Conservation (phyloP, 2,797 vertebrate genomes). For the Sarcoramphus papa region DNA sequence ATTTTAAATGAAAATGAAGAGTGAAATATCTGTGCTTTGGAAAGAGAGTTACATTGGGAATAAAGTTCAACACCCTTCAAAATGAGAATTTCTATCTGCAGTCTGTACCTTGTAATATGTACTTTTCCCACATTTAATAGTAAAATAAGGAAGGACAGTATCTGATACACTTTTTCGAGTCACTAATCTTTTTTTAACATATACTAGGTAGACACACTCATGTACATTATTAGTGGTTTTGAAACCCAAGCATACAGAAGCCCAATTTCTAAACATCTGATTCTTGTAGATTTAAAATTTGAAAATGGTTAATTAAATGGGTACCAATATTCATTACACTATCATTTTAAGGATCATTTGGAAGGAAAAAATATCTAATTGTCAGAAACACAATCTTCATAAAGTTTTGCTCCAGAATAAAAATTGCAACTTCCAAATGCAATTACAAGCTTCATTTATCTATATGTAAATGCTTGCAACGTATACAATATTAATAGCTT, state of each 20-base stretch:
- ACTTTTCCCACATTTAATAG: neutral
- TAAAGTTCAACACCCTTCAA: neutral
- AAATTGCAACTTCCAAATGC: neutral
- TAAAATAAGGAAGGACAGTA: neutral
- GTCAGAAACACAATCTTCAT: neutral
- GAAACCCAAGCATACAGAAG: neutral
- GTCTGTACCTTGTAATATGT: rapidly evolving
- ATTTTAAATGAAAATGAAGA: neutral
- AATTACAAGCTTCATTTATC: neutral
- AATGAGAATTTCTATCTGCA: neutral
- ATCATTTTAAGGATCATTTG: neutral
- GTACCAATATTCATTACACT: neutral
- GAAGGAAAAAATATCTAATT: neutral
- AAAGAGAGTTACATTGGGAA: neutral
- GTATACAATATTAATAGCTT: neutral
- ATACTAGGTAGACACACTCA: neutral
- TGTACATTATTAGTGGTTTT: neutral
- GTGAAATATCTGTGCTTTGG: neutral
- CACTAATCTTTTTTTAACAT: neutral
- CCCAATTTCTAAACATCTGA: neutral
- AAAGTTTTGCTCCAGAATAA: neutral
- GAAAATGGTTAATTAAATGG: neutral
- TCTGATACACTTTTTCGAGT: neutral
- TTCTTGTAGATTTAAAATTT: neutral
- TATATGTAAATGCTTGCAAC: neutral